Base-by-base conservation (phyloP, 2,797 vertebrate genomes). In the Antennarius maculatus region DNA sequence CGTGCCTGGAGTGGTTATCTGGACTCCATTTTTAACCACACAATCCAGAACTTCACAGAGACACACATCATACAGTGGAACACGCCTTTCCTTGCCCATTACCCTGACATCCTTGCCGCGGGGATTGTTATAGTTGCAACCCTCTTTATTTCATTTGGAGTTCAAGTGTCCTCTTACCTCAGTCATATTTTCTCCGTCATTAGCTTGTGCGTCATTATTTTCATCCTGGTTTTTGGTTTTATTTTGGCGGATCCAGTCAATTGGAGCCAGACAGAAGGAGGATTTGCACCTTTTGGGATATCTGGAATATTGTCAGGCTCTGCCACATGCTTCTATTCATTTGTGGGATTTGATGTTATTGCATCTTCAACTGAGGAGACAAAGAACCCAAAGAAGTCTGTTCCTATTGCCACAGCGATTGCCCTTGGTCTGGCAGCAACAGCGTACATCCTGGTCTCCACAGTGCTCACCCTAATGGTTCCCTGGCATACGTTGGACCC, bases 1-100 rank as follows among this genome's bases (percentile, higher is more conserved):
- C 94, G 97, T 1, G 98, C 97, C 7, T 99, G 98, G 97, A 99
- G 97, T 0, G 96, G 96, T 69, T 99, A 97, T 75, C 88, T 99
- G 83, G 97, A 99, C 75, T 95, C 97, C 39, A 96, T 99, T 80
- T 97, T 98, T 68, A 94, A 95, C 86, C 96, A 98, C 60, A 92
- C 91, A 47, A 96, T 99, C 72, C 95, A 96, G 79, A 98, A 97
- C 88, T 97, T 95, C 85, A 99, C 97, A 0, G 95, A 97, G 88
- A 94, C 90, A 2, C 94, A 97, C 1, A 66, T 97, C 28, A 95
- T 96, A 68, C 64, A 86, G 64, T 98, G 96, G 97, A 84, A 97
- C 4, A 83, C 96, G 37, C 95, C 95, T 0, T 95, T 98, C 78
- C 88, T 99, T 3, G 96, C 97, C 34, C 95, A 48, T 68, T 97